Evolutionary conservation across 2,797 vertebrate genomes (phyloP).

Genomic region (Aldrovandia affinis): DNA sequence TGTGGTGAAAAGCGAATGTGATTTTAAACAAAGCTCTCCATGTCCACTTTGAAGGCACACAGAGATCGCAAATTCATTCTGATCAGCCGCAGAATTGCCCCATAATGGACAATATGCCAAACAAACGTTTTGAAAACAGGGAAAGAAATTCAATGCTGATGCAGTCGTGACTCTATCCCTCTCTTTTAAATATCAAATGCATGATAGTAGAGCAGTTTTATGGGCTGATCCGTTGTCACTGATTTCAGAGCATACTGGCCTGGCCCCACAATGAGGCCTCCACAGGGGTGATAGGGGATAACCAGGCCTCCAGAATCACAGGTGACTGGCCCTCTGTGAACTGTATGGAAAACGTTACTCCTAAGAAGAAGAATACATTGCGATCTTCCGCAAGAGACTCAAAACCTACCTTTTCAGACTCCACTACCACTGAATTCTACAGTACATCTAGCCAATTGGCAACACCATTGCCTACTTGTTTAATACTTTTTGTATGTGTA

Average conservation of each 20-base stretch:
- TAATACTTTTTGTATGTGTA: too few relatives aligned
- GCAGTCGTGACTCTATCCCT: neutral
- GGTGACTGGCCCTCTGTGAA: neutral
- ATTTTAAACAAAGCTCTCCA: neutral
- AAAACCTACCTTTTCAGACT: too few relatives aligned
- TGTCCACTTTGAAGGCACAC: neutral
- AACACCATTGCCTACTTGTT: too few relatives aligned
- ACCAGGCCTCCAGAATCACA: neutral
- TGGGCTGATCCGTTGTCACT: neutral
- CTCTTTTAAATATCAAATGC: neutral
- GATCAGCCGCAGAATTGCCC: neutral
- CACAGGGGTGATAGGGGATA: neutral
- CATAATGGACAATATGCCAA: neutral
- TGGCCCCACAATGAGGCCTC: neutral
- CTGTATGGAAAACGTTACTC: neutral
- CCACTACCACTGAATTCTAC: too few relatives aligned
- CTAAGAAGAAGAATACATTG: too few relatives aligned
- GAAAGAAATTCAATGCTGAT: neutral
- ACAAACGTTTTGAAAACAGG: neutral
- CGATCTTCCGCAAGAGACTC: too few relatives aligned
- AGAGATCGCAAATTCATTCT: neutral
- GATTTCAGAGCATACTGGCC: slow-evolving; percentile 14
- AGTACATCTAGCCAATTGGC: too few relatives aligned
- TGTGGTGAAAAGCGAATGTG: neutral
- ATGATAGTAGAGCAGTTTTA: too few relatives aligned